Conservation (phyloP, 2,888 invertebrate species). For the Spialia ferax region DNA sequence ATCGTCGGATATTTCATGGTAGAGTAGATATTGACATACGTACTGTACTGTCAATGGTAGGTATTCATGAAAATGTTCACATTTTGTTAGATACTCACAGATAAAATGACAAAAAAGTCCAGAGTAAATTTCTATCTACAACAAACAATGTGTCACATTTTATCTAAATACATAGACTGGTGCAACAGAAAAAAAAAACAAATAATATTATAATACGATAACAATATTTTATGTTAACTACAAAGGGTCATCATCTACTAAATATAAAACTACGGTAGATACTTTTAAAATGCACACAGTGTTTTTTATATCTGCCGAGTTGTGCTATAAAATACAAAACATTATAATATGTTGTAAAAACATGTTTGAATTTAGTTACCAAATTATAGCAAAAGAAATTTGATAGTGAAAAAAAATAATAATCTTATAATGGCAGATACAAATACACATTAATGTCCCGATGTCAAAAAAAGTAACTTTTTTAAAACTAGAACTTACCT, state of each 20-base stretch:
- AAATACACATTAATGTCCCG: slow-evolving; percentile 23
- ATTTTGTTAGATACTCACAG: slow-evolving; percentile 44
- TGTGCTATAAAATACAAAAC: background rate
- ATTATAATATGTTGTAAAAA: too few relatives aligned
- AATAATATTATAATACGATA: slow-evolving; percentile 42
- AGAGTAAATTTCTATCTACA: slow-evolving; percentile 55
- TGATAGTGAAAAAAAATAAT: background rate
- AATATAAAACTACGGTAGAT: slow-evolving; percentile 22
- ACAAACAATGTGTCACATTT: slow-evolving; percentile 52
- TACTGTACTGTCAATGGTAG: slow-evolving; percentile 4
- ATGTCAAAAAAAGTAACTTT: background rate
- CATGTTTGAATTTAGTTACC: background rate
- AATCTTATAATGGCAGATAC: slow-evolving; percentile 38
- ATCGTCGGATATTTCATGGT: background rate
- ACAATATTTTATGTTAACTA: slow-evolving; percentile 49
- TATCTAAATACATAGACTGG: slow-evolving; percentile 42
- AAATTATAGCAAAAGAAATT: background rate
- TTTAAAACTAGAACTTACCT: slow-evolving; percentile 81
- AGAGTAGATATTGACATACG: background rate
- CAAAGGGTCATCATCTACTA: slow-evolving; percentile 48
- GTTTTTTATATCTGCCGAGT: slow-evolving; percentile 36
- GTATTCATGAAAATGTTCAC: slow-evolving; percentile 24
- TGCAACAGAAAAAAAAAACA: slow-evolving; percentile 42
- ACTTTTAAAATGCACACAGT: background rate
- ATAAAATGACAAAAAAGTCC: slow-evolving; percentile 10